Evolutionary conservation across 1,140 invertebrate species (phyloP), one percentile per base, ranked within the genome.

Genomic region (Heliconius melpomene): DNA sequence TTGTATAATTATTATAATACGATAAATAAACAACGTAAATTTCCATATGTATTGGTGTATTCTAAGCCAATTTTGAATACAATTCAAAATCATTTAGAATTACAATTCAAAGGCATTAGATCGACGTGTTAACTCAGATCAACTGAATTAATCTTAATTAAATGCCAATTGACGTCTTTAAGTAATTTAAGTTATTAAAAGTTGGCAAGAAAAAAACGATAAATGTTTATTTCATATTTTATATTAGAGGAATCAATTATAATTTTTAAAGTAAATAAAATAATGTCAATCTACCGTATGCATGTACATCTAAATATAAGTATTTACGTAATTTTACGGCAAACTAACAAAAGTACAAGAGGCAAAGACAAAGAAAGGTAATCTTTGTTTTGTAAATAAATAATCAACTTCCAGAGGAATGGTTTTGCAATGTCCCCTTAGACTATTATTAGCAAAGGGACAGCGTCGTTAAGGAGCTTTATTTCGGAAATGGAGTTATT

Each of bases 401-500:
- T 57, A 57, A 57, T 57, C 20, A 54, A 54, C 1, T 54, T 52
- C 29, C 18, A 52, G 13, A 6, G 52, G 5, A 54, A 54, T 54
- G 18, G 7, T 54, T 54, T 54, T 54, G 52, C 20, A 54, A 57
- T 57, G 54, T 57, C 9, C 20, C 54, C 6, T 57, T 20, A 57
- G 54, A 23, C 54, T 57, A 57, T 40, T 57, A 20, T 7, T 7
- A 57, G 5, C 54, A 57, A n/a, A 57, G n/a, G 20, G 20, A 57
- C 50, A 3, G 18, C 38, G 52, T 75, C 52, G 57, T 75, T 57
- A 60, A 57, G 74, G 36, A 26, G 50, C 74, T 74, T 74, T 75
- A 60, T 57, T 60, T 60, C 6, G 52, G 74, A 54, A 75, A 75
- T 57, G 52, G 13, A 36, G 38, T 38, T 74, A 3, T 74, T 50